Base-by-base conservation (phyloP, 2,113 vertebrate species). In the Menidia beryllina region DNA sequence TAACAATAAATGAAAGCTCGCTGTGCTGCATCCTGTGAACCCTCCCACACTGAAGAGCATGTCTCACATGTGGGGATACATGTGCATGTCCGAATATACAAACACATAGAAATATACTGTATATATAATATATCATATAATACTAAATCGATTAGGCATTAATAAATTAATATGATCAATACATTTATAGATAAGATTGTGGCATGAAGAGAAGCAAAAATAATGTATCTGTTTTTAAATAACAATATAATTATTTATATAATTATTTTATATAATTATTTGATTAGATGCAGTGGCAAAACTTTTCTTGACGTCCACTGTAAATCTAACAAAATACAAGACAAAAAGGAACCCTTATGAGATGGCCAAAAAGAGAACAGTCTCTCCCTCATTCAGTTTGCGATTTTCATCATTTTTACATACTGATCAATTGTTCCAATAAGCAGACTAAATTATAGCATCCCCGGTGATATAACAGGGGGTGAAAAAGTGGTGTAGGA, bases 11-110 rank as follows among this genome's bases (percentile, higher is more conserved):
- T 76, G 71, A 56, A 62, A 58, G 58, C 62, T 84, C 65, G 48
- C 61, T 73, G 71, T 58, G 77, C 62, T 58, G 63, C 66, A 77
- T 69, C 73, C 77, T 64, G 49, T 60, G 56, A 72, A 80, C 50
- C 83, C 81, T 82, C 77, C 80, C 67, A 84, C 84, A 61, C 64
- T 52, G 41, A 64, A 69, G 62, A 79, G 48, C n/a, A 50, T 39
- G 64, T 75, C 52, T 30, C 57, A 25, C 39, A 52, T 57, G 17
- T 27, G 80, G 36, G 56, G 38, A 26, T 75, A 51, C 68, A 49
- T 50, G 21, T 66, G 17, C 21, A 53, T 30, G 38, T 60, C 23
- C 65, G 53, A 55, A 30, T 41, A 36, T 19, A 36, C 25, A 23
- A 12, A 21, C 11, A 52, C 1, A 59, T 30, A 20, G 23, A 39